Base-by-base conservation (phyloP, 2,888 invertebrate species). In the Julus scandinavius region DNA sequence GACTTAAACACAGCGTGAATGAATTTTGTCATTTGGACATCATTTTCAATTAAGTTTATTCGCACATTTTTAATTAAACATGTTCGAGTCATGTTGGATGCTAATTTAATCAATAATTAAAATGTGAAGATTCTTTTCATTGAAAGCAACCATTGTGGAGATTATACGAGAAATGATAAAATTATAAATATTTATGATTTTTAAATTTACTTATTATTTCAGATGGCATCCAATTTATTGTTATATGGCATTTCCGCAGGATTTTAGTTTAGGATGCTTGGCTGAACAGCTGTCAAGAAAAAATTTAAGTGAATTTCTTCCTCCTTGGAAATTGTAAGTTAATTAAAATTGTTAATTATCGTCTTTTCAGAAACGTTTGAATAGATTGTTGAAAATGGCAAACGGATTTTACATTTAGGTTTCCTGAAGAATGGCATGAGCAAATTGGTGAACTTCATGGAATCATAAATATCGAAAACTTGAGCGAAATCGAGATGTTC, bases 201-300 rank as follows among this genome's bases (percentile, higher is more conserved):
- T n/a, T n/a, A 54, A 58, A 40, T 84, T 38, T 29, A 6, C 72
- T 72, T 72, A 72, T 72, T 15, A 29, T 86, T 86, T 1, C 86
- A 86, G 86, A 45, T 86, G 86, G 86, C 45, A 41, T 41, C 1
- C 86, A 9, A 86, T 86, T 40, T 17, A 41, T n/a, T 29, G 50
- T 20, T 86, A 86, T 20, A 49, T 49, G 86, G 17, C 50, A 29
- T 86, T 86, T 50, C 86, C 86, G 13, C 49, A 86, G 45, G 86
- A 86, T 86, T 45, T 86, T 41, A 49, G 29, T 20, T 45, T 49
- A 13, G 29, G 29, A 13, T 38, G 29, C n/a, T 17, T 86, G 49
- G 45, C 86, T 45, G 50, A 45, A 17, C 40, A 41, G 13, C 29
- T 84, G 41, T 84, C 84, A 84, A 5, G 13, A 20, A 84, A 84